Conservation (phyloP, 2,113 vertebrate genomes). For the Stomatorhinus ivindoensis region DNA sequence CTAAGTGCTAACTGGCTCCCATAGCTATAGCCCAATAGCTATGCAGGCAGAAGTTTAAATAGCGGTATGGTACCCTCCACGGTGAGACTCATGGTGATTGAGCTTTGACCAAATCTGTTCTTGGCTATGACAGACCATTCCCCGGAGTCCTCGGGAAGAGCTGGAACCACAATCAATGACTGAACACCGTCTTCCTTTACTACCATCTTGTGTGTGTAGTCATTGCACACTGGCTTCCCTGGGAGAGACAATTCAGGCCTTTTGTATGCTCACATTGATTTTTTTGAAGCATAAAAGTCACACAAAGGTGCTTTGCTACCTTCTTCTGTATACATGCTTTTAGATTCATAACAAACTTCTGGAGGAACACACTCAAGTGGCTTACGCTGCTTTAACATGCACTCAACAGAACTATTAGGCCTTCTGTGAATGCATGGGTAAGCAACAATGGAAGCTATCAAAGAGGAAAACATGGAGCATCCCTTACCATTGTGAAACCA, state of each 20-base stretch:
- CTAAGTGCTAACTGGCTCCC: background rate
- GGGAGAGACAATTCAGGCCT: background rate
- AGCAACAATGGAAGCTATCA: background rate
- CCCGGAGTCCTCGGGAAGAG: conserved; percentile 82
- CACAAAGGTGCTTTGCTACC: background rate
- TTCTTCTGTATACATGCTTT: background rate
- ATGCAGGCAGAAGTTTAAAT: background rate
- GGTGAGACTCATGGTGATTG: conserved; percentile 12
- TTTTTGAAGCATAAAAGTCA: background rate
- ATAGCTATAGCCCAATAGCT: background rate
- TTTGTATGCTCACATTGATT: background rate
- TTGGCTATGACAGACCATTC: conserved; percentile 65
- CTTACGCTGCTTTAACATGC: background rate
- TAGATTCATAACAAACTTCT: background rate
- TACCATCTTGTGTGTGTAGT: conserved; percentile 92
- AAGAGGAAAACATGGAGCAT: background rate
- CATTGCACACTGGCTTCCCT: conserved; percentile 90
- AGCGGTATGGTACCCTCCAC: background rate
- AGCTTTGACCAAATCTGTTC: conserved; percentile 9
- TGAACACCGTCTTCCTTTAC: conserved; percentile 96
- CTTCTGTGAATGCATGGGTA: background rate
- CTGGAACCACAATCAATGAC: conserved; percentile 85
- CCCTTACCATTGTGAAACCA: conserved; percentile 92
- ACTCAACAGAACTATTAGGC: background rate
- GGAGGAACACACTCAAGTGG: background rate